These are phyloP conservation scores for Orthosia gracilis DNA, from an alignment of 2,888 invertebrate species.

Conservation along the genomic window DNA sequence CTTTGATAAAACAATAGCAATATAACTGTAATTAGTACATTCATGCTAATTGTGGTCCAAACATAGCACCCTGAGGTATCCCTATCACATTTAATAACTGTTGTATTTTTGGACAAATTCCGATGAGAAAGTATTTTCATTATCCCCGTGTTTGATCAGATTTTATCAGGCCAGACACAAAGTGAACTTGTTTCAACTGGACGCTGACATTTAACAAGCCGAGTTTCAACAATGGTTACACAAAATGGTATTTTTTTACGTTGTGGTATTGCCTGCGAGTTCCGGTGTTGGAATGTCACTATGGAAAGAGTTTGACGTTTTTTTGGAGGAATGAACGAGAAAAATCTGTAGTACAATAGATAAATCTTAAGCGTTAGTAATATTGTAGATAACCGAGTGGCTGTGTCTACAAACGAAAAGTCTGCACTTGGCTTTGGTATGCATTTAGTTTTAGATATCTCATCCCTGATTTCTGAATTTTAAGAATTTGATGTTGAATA, in stretches of 20 bases:
- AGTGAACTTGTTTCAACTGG: conserved; percentile 49
- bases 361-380: too few relatives aligned
- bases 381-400: too few relatives aligned
- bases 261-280: not conserved
- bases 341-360: not conserved
- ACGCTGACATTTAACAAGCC: conserved; percentile 38
- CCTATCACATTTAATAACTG: conserved; percentile 15
- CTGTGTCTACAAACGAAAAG: too few relatives aligned
- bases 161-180: conserved; percentile 37
- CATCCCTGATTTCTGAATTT: too few relatives aligned
- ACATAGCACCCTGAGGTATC: conserved; percentile 15
- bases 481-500: too few relatives aligned
- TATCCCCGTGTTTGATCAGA: conserved; percentile 41
- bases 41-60: conserved; percentile 1
- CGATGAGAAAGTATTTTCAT: conserved; percentile 56
- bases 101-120: conserved; percentile 11
- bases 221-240: conserved; percentile 26
- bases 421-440: too few relatives aligned
- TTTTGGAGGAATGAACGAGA: not conserved
- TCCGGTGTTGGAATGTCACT: not conserved
- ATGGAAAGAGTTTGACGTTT: not conserved
- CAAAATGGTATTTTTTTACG: not conserved
- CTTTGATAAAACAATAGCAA: not conserved
- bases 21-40: not conserved
- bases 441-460: too few relatives aligned